Evolutionary conservation across 2,888 invertebrate species (phyloP).

Genomic region (Lydus trimaculatus): DNA sequence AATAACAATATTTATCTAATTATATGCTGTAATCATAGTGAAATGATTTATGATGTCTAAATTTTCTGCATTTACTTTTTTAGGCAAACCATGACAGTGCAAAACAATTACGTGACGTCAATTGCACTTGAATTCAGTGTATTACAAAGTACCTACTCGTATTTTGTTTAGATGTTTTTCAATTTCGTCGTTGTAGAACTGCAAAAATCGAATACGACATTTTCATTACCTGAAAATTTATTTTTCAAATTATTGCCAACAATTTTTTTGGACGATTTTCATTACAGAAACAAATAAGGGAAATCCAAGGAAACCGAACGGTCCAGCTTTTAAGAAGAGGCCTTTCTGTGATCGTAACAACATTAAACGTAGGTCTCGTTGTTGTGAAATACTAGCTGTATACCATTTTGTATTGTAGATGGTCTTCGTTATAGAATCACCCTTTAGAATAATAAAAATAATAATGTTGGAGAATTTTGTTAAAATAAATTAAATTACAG

Average conservation of each 20-base stretch:
- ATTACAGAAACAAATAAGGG: slow-evolving; percentile 13
- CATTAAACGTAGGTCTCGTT: background rate
- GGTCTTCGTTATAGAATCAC: background rate
- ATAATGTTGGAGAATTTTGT: background rate
- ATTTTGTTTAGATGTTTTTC: background rate
- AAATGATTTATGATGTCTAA: too few relatives aligned
- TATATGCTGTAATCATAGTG: too few relatives aligned
- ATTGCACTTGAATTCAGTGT: too few relatives aligned
- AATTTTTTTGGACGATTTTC: background rate
- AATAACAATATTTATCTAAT: too few relatives aligned
- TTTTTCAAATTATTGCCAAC: background rate
- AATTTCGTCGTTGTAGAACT: background rate
- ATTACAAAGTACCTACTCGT: too few relatives aligned
- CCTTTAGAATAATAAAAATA: background rate
- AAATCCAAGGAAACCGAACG: background rate
- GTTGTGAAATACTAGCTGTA: background rate
- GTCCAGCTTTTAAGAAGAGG: background rate
- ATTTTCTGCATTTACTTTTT: too few relatives aligned
- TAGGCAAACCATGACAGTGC: too few relatives aligned
- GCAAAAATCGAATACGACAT: slow-evolving; percentile 13
- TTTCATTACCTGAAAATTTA: slow-evolving; percentile 7
- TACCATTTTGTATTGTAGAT: slow-evolving; percentile 13
- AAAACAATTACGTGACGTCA: too few relatives aligned
- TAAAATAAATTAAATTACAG: slow-evolving; percentile 11
- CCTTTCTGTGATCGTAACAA: slow-evolving; percentile 6